Conservation (phyloP, 1,140 invertebrate genomes). For the Listronotus bonariensis region DNA sequence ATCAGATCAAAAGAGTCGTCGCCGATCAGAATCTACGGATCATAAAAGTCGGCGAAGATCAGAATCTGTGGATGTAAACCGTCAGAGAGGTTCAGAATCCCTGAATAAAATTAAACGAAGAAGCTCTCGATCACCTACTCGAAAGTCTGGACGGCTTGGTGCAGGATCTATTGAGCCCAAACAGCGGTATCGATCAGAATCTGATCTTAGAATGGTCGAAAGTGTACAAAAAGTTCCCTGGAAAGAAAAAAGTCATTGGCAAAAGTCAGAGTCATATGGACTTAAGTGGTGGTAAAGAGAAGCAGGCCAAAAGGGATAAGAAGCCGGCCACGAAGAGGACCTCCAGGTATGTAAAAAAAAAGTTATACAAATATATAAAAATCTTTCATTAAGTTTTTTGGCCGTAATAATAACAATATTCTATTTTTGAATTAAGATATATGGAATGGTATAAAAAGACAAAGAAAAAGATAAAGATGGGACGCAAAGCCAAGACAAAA, state of each 20-base stretch:
- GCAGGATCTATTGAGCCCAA: neutral
- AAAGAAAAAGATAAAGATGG: conserved; percentile 42
- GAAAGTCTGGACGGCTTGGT: neutral
- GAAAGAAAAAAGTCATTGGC: conserved; percentile 5
- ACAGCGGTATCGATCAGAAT: conserved; percentile 41
- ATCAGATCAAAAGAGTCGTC: conserved; percentile 8
- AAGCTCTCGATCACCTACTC: conserved; percentile 3
- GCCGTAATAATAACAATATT: no score
- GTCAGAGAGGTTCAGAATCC: conserved; percentile 1
- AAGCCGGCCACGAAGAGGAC: conserved; percentile 57
- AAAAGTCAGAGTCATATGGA: conserved; percentile 48
- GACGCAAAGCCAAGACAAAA: conserved; percentile 34
- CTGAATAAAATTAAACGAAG: neutral
- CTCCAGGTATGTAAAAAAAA: conserved; percentile 54
- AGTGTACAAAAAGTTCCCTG: neutral
- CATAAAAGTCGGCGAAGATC: neutral
- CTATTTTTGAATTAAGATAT: conserved; percentile 52
- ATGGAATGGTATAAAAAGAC: conserved; percentile 70
- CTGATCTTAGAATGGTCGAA: conserved; percentile 38
- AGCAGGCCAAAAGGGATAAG: conserved; percentile 35
- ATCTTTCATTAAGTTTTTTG: no score
- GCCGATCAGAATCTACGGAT: conserved; percentile 12
- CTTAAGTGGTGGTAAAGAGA: conserved; percentile 38
- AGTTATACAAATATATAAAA: no score
- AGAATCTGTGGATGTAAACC: neutral